A percentile compares a stretch with the other conserved stretches of the same genome.
Evolutionary conservation across 2,113 vertebrate species (phyloP).

Genomic region (Archocentrus centrarchus): DNA sequence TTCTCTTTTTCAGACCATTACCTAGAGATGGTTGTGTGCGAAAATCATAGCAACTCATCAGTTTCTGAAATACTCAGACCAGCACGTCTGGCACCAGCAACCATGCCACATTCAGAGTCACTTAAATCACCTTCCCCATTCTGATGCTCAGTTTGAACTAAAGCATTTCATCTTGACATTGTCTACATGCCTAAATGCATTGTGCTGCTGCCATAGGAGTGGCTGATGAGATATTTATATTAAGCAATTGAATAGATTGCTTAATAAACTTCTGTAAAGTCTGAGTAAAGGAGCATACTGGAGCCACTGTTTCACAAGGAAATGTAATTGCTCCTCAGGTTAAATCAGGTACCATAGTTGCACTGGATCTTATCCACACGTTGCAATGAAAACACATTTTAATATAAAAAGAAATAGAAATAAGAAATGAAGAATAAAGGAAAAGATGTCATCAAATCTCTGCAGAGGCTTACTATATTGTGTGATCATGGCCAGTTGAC

Average conservation of each 20-base stretch:
- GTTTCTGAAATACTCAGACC: background rate
- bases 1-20: background rate
- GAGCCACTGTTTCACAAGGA: background rate
- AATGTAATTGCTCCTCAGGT: background rate
- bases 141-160: background rate
- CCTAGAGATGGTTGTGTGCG: background rate
- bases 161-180: background rate
- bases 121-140: background rate
- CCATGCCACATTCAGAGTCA: background rate
- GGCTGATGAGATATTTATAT: background rate
- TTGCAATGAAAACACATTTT: background rate
- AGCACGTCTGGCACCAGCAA: background rate
- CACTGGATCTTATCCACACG: background rate
- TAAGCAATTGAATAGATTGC: background rate
- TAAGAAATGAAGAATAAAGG: background rate
- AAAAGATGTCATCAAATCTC: background rate
- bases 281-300: background rate
- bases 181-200: background rate
- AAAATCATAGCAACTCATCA: background rate
- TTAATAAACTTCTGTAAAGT: background rate
- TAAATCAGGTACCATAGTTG: background rate
- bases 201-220: background rate
- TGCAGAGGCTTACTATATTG: conserved; percentile 12
- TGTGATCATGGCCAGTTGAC: conserved; percentile 53
- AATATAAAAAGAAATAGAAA: background rate